Conservation (phyloP, 2,888 invertebrate genomes). For the Lasiommata megera region DNA sequence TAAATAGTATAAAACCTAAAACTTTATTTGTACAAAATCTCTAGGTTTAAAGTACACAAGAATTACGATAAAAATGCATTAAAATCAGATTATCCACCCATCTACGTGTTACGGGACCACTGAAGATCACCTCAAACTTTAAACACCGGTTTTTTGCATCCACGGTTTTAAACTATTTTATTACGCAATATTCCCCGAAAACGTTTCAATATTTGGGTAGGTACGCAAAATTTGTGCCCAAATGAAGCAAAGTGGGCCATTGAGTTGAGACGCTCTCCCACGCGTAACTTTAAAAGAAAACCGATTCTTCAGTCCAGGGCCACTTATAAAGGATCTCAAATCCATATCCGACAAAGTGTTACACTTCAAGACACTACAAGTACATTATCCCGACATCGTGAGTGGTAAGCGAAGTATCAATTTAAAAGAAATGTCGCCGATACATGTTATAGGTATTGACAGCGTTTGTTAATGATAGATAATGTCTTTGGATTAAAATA, state of each 20-base stretch:
- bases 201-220: constrained; percentile 10
- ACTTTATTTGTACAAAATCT: too few species aligned
- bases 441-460: neutral
- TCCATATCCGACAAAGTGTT: constrained; percentile 27
- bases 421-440: constrained; percentile 12
- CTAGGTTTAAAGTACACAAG: neutral
- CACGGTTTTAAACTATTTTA: constrained; percentile 8
- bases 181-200: constrained; percentile 7
- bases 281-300: constrained; percentile 26
- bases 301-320: constrained; percentile 23
- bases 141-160: neutral
- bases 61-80: constrained; percentile 5
- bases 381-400: constrained; percentile 16
- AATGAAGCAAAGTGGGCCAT: constrained; percentile 20
- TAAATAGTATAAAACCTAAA: too few species aligned
- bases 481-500: neutral
- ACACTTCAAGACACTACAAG: constrained; percentile 26
- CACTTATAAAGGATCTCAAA: constrained; percentile 29
- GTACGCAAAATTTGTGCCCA: constrained; percentile 7
- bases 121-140: constrained; percentile 14
- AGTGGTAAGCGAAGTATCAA: constrained; percentile 10
- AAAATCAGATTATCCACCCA: constrained; percentile 9
- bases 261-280: constrained; percentile 22
- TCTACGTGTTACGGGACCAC: neutral
- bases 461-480: neutral